A percentile compares a stretch with the other conserved stretches of the same genome.
Conservation (phyloP, 1,140 invertebrate species). For the Polypedilum pembai region DNA sequence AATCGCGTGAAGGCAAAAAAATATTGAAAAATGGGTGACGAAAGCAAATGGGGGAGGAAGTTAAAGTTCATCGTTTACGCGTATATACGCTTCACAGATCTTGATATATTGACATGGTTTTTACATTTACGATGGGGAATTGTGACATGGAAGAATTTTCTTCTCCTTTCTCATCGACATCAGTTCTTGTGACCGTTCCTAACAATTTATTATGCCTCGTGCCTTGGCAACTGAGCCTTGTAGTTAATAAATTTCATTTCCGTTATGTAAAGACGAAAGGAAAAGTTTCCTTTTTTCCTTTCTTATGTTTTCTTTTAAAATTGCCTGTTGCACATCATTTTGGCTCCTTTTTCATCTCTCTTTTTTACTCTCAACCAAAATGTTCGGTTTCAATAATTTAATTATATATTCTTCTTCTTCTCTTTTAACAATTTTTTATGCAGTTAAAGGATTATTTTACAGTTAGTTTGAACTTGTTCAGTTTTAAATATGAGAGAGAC, state of each 20-base stretch:
- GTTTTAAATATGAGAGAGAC: too few species aligned
- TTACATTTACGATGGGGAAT: conserved; percentile 23
- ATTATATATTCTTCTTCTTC: too few species aligned
- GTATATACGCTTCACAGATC: background rate
- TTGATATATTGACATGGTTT: conserved; percentile 27
- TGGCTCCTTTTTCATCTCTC: background rate
- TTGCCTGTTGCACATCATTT: background rate
- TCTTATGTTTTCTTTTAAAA: background rate
- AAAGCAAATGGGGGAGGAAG: background rate
- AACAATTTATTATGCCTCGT: background rate
- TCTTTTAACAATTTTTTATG: too few species aligned
- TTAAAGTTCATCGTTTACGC: conserved; percentile 27
- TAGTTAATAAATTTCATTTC: conserved; percentile 27
- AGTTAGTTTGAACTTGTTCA: too few species aligned
- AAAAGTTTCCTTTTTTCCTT: background rate
- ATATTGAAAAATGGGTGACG: background rate
- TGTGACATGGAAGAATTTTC: background rate
- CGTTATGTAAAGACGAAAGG: background rate
- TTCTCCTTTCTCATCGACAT: background rate
- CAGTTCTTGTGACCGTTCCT: conserved; percentile 15
- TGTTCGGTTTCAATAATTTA: background rate
- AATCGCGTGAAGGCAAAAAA: background rate
- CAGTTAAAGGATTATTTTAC: too few species aligned
- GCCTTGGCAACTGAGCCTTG: conserved; percentile 9
- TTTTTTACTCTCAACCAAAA: too few species aligned